Evolutionary conservation across 2,113 vertebrate species (phyloP), one percentile per base, ranked within the genome.

Genomic region (Boulengerochromis microlepis): DNA sequence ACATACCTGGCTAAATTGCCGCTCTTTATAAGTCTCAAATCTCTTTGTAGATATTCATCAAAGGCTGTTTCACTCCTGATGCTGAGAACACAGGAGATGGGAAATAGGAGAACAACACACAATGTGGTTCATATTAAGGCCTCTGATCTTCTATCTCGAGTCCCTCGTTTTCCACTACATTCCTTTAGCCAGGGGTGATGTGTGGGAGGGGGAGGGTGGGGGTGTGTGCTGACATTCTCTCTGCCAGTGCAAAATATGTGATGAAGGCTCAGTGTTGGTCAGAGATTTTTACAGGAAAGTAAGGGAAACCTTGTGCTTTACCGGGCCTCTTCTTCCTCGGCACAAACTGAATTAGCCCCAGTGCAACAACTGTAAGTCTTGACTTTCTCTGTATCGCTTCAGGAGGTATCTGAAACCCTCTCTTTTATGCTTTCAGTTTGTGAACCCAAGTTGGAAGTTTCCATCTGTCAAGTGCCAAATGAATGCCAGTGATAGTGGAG

Each of bases 31-130:
- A 87, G 78, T 90, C 93, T 91, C 87, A 83, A 90, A 93, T 93
- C 92, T 93, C 93, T 94, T 94, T 93, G 93, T 94, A 95, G 95
- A 95, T 95, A 93, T 91, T 94, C 90, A 95, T 94, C 95, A 95
- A 95, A 94, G 94, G 87, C 91, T 83, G 85, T 87, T 91, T 93
- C 88, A 42, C 91, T 92, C 89, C 93, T 85, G 91, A 93, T 86
- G 90, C 61, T 6, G 53, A 85, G 89, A 94, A 94, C 92, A 90
- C 91, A 84, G 88, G 86, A 91, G 93, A 93, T 53, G 81, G 89
- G 91, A 83, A 90, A 91, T 92, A 89, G 86, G 82, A 90, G 92
- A 93, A 93, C 90, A 91, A 91, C 93, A 92, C 91, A 91, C 91
- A 95, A 90, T 91, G 92, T 90, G 93, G 84, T 90, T 93, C 83